phyloP scores from a whole-genome alignment of 1,140 invertebrate genomes.

The Drosophila mayri region DNA sequence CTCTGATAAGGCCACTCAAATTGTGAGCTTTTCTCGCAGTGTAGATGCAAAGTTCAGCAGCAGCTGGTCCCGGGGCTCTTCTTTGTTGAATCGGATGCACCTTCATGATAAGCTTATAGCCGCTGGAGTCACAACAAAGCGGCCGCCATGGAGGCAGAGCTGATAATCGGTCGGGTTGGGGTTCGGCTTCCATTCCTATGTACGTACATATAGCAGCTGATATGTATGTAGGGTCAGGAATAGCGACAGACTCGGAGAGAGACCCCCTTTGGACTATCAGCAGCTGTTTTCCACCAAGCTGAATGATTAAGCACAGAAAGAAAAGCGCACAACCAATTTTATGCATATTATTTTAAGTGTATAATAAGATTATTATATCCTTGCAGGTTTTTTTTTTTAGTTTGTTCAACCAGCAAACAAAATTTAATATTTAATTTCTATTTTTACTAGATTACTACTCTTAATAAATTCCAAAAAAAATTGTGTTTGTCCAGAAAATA shows the following conservation, averaged over 20 bases:
- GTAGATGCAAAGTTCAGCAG: conserved; percentile 54
- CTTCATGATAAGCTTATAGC: conserved; percentile 36
- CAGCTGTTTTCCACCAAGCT: conserved; percentile 3
- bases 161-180: conserved; percentile 8
- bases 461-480: too few species aligned
- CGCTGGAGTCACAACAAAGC: conserved; percentile 59
- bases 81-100: conserved; percentile 48
- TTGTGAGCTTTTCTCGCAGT: conserved; percentile 19
- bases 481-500: too few species aligned
- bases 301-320: conserved; percentile 1
- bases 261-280: conserved; percentile 20
- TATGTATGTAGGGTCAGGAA: conserved; percentile 14
- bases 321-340: neutral
- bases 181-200: neutral
- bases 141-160: conserved; percentile 27
- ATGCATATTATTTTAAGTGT: neutral
- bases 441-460: too few species aligned
- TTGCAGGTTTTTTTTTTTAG: too few species aligned
- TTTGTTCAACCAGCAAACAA: too few species aligned
- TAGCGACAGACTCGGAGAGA: neutral
- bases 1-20: conserved; percentile 3
- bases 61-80: conserved; percentile 14
- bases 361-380: neutral
- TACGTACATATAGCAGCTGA: neutral
- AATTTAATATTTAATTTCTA: too few species aligned